Conservation (phyloP, 2,797 vertebrate species). For the Orientallactaga sibirica region DNA sequence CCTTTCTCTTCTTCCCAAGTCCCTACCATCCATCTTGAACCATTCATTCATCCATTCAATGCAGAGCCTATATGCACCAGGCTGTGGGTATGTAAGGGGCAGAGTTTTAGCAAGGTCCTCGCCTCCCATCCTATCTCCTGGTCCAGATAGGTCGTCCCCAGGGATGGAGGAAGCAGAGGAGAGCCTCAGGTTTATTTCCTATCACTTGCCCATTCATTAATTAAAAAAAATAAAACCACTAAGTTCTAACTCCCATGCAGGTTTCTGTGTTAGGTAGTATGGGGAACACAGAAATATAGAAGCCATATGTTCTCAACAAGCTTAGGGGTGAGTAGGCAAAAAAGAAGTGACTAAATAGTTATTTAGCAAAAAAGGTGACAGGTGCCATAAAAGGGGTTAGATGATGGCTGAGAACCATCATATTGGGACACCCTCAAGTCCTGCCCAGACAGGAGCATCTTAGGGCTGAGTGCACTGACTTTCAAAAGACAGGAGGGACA, state of each 20-base stretch:
- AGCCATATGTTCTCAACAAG: slow-evolving; percentile 40
- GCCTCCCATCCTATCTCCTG: not conserved
- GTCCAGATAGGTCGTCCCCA: not conserved
- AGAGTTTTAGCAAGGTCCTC: not conserved
- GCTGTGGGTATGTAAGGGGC: not conserved
- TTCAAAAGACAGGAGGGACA: slow-evolving; percentile 61
- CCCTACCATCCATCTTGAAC: not conserved
- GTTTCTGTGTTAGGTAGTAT: not conserved
- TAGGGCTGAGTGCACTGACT: not conserved
- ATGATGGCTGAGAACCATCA: not conserved
- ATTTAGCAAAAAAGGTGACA: slow-evolving; percentile 52
- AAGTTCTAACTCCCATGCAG: not conserved
- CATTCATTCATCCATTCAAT: not conserved
- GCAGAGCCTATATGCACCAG: not conserved
- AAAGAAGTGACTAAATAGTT: slow-evolving; percentile 29
- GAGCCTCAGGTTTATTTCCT: accelerated
- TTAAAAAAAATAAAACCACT: not conserved
- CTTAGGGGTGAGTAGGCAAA: not conserved
- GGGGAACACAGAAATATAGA: slow-evolving; percentile 2
- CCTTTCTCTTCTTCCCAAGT: not conserved
- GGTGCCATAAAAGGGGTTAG: slow-evolving; percentile 16
- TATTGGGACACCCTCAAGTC: not conserved
- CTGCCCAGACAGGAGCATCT: slow-evolving; percentile 24
- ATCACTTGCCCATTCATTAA: not conserved
- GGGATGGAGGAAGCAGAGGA: not conserved